A percentile compares a stretch with the other conserved stretches of the same genome.
Evolutionary conservation across 2,797 vertebrate genomes (phyloP).

Genomic region (Linurgus olivaceus): DNA sequence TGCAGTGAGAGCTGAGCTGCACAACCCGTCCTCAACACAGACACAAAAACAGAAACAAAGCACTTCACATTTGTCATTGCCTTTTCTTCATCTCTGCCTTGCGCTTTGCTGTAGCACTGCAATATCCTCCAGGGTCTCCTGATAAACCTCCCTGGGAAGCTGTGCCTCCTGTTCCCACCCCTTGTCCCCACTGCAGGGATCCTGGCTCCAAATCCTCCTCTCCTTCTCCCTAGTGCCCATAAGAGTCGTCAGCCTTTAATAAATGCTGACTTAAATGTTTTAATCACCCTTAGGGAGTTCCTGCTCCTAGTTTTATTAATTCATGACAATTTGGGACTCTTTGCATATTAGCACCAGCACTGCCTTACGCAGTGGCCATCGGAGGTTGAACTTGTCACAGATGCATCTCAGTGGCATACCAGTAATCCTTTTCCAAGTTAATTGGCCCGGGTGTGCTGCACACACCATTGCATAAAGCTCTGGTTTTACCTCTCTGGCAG

Average conservation of each 20-base stretch:
- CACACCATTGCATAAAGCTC: not conserved
- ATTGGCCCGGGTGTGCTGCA: not conserved
- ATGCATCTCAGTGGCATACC: not conserved
- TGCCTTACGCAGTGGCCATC: not conserved
- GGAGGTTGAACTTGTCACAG: not conserved
- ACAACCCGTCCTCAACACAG: not conserved
- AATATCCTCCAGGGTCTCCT: not conserved
- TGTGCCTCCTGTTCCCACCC: not conserved
- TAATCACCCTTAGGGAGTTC: not conserved
- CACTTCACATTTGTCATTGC: not conserved
- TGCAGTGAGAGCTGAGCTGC: not conserved
- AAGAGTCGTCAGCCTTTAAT: not conserved
- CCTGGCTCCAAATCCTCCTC: not conserved
- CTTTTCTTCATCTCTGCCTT: not conserved
- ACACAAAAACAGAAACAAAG: not conserved
- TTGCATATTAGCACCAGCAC: not conserved
- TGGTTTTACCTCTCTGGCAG: not conserved
- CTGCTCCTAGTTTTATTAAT: not conserved
- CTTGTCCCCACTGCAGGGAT: not conserved
- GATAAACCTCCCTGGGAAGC: not conserved
- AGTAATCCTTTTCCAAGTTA: slow-evolving; percentile 60
- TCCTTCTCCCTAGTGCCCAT: not conserved
- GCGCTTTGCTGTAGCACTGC: not conserved
- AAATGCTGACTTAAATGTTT: not conserved
- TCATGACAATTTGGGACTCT: not conserved